These are phyloP conservation scores for Danio jaintianensis DNA, from an alignment of 2,797 vertebrate species.

Conservation along the genomic window DNA sequence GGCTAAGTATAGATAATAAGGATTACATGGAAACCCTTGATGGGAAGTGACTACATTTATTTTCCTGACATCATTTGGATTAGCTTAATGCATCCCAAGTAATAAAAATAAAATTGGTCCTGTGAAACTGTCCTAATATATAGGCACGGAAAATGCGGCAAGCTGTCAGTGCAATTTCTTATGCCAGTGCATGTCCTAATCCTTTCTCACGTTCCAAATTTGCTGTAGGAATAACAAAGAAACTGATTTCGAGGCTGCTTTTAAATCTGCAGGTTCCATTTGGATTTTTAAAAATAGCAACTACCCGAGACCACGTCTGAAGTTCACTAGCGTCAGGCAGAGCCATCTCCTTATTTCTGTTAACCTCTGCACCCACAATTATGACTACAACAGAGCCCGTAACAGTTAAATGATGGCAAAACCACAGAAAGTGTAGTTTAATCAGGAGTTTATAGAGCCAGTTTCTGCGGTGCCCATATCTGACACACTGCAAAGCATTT, in stretches of 20 bases:
- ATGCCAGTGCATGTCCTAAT: constrained; percentile 60
- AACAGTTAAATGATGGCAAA: constrained; percentile 71
- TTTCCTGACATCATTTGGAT: constrained; percentile 39
- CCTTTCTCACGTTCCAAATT: constrained; percentile 67
- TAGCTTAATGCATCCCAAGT: constrained; percentile 26
- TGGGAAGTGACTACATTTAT: constrained; percentile 19
- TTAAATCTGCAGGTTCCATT: constrained; percentile 43
- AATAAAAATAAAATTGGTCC: constrained; percentile 36
- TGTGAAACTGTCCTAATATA: constrained; percentile 42
- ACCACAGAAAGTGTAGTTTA: constrained; percentile 74
- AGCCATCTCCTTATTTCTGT: constrained; percentile 55
- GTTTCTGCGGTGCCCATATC: constrained; percentile 74
- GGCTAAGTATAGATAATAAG: constrained; percentile 22
- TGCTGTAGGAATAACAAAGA: constrained; percentile 59
- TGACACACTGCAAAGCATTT: constrained; percentile 79
- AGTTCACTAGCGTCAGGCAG: constrained; percentile 69
- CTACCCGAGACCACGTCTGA: constrained; percentile 63
- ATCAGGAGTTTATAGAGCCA: constrained; percentile 74
- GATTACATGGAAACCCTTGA: constrained; percentile 7
- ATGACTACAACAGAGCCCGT: constrained; percentile 68
- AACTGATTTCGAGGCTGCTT: constrained; percentile 42
- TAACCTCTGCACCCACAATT: constrained; percentile 53
- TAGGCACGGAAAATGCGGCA: constrained; percentile 36
- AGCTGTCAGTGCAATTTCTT: constrained; percentile 58
- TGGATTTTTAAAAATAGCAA: constrained; percentile 44